phyloP scores from a whole-genome alignment of 2,888 invertebrate species.

The Mesorhabditis spiculigera region DNA sequence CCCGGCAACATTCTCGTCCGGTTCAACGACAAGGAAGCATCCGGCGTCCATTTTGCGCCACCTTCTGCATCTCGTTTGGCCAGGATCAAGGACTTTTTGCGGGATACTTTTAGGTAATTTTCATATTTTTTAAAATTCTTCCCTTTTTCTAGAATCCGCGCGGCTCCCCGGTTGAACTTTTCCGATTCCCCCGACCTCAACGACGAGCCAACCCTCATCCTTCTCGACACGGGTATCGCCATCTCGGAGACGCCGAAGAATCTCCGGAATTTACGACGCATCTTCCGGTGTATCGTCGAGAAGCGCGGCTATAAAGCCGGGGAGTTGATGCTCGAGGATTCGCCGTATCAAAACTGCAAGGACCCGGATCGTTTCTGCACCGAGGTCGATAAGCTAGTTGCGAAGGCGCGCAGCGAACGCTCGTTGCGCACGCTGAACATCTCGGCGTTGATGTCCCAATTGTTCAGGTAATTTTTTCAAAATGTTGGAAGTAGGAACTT shows the following conservation, averaged over 20 bases:
- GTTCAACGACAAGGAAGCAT: slow-evolving; percentile 37
- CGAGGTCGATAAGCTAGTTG: slow-evolving; percentile 29
- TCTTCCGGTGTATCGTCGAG: slow-evolving; percentile 62
- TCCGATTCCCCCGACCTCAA: slow-evolving; percentile 39
- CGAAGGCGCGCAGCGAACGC: slow-evolving; percentile 31
- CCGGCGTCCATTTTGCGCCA: slow-evolving; percentile 40
- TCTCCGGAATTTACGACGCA: slow-evolving; percentile 60
- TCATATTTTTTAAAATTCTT: too few species aligned
- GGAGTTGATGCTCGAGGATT: slow-evolving; percentile 61
- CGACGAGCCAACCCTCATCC: slow-evolving; percentile 45
- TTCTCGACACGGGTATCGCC: slow-evolving; percentile 58
- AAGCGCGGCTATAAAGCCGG: slow-evolving; percentile 63
- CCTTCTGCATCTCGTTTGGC: slow-evolving; percentile 15
- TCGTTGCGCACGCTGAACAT: slow-evolving; percentile 58
- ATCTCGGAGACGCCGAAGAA: slow-evolving; percentile 61
- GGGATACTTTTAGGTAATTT: slow-evolving; percentile 3
- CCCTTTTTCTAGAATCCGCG: slow-evolving; percentile 9
- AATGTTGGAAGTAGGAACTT: too few species aligned
- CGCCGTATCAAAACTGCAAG: slow-evolving; percentile 59
- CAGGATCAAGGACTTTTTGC: neutral
- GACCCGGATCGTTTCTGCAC: slow-evolving; percentile 61
- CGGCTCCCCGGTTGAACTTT: slow-evolving; percentile 32
- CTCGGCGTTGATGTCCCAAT: slow-evolving; percentile 61
- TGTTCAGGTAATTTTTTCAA: slow-evolving; percentile 53
- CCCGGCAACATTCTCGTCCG: slow-evolving; percentile 65